Percentiles rank a stretch among this genome's conserved stretches.
These are phyloP conservation scores for Temnothorax rugatulus DNA, from an alignment of 2,888 invertebrate genomes.

Conservation along the genomic window DNA sequence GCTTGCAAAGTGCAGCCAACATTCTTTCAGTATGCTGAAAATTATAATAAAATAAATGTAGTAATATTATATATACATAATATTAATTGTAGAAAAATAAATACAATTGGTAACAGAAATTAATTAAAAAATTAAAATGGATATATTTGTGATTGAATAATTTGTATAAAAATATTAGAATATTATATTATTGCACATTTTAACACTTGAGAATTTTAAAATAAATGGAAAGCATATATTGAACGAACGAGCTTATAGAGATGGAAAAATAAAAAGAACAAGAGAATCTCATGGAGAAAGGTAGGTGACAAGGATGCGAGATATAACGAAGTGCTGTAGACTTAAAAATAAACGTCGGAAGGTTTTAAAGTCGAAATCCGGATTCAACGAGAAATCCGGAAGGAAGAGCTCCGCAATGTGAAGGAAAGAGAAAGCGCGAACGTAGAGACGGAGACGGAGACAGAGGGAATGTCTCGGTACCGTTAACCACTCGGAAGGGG, in stretches of 20 bases:
- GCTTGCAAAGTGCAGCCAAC: too few species aligned
- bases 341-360: slow-evolving; percentile 44
- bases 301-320: slow-evolving; percentile 27
- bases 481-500: slow-evolving; percentile 32
- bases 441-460: not conserved
- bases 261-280: slow-evolving; percentile 15
- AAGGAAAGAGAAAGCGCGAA: slow-evolving; percentile 14
- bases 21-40: not conserved
- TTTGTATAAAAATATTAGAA: not conserved
- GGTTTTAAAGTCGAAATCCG: slow-evolving; percentile 51
- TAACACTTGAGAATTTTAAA: not conserved
- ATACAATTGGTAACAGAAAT: not conserved
- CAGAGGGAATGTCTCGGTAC: slow-evolving; percentile 1
- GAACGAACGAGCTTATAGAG: not conserved
- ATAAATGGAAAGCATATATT: not conserved
- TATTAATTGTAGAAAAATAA: not conserved
- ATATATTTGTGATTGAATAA: not conserved
- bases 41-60: not conserved
- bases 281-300: slow-evolving; percentile 27
- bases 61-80: not conserved
- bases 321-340: slow-evolving; percentile 47
- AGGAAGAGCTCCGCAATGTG: not conserved
- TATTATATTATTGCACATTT: not conserved
- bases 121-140: not conserved
- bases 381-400: slow-evolving; percentile 41